Conservation (phyloP, 2,113 vertebrate species). For the Ornithorhynchus anatinus region DNA sequence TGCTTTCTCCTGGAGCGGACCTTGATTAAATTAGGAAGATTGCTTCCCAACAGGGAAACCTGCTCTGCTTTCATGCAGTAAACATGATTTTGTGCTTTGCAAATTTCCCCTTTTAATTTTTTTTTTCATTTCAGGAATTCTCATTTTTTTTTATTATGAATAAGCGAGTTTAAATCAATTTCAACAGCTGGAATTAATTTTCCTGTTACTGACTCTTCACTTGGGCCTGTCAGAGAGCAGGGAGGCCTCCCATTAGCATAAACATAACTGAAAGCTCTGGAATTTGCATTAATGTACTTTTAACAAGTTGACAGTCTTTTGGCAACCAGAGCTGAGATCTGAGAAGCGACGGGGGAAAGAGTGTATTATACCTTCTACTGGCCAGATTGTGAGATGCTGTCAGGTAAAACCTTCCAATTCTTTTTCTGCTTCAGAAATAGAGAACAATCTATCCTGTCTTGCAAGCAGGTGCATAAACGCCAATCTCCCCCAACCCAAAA, state of each 20-base stretch:
- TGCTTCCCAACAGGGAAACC: slow-evolving; percentile 59
- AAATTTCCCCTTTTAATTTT: slow-evolving; percentile 31
- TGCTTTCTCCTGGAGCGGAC: slow-evolving; percentile 62
- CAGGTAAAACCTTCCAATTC: slow-evolving; percentile 67
- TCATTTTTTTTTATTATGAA: slow-evolving; percentile 53
- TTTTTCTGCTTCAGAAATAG: slow-evolving; percentile 56
- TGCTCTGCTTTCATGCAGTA: slow-evolving; percentile 57
- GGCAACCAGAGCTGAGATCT: slow-evolving; percentile 65
- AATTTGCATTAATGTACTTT: slow-evolving; percentile 76
- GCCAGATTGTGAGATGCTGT: slow-evolving; percentile 64
- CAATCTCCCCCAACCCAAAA: too few relatives aligned
- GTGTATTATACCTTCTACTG: slow-evolving; percentile 66
- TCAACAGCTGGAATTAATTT: slow-evolving; percentile 78
- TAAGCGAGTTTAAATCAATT: slow-evolving; percentile 69
- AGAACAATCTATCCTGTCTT: slow-evolving; percentile 39
- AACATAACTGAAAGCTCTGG: slow-evolving; percentile 75
- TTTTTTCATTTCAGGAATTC: slow-evolving; percentile 51
- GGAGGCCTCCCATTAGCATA: slow-evolving; percentile 76
- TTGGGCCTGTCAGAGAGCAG: slow-evolving; percentile 66
- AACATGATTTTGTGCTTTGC: slow-evolving; percentile 63
- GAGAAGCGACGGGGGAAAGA: slow-evolving; percentile 54
- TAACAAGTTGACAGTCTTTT: slow-evolving; percentile 75
- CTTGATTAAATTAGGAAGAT: slow-evolving; percentile 67
- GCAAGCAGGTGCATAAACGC: slow-evolving; percentile 63
- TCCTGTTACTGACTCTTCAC: slow-evolving; percentile 69